A percentile compares a stretch with the other conserved stretches of the same genome.
phyloP scores from a whole-genome alignment of 1,140 invertebrate genomes.

The Drosophila bifasciata region DNA sequence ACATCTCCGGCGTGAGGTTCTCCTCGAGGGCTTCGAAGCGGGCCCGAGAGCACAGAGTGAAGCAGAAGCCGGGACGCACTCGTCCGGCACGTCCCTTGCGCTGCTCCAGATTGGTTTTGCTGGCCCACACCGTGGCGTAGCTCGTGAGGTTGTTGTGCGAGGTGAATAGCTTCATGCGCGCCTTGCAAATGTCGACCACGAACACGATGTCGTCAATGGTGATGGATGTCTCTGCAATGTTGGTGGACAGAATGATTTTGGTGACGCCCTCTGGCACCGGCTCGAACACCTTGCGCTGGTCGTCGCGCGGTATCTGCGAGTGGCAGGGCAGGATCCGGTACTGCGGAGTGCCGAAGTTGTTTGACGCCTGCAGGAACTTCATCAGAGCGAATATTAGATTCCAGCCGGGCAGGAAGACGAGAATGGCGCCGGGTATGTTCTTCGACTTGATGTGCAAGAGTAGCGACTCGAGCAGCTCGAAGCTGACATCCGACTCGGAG shows the following conservation, averaged over 20 bases:
- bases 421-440: constrained; percentile 91
- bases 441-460: constrained; percentile 90
- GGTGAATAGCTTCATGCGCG: constrained; percentile 97
- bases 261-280: constrained; percentile 89
- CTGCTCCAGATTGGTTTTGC: constrained; percentile 95
- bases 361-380: constrained; percentile 91
- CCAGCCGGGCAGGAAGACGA: constrained; percentile 97
- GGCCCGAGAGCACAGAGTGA: constrained; percentile 92
- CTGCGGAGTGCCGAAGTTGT: constrained; percentile 87
- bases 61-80: constrained; percentile 94
- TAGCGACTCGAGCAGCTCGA: constrained; percentile 95
- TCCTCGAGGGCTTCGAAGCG: constrained; percentile 92
- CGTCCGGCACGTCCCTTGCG: constrained; percentile 95
- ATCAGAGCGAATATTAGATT: constrained; percentile 96
- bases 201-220: constrained; percentile 98
- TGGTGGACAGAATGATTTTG: constrained; percentile 94
- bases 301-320: constrained; percentile 95
- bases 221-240: constrained; percentile 97
- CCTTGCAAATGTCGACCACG: constrained; percentile 97
- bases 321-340: constrained; percentile 93
- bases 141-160: constrained; percentile 98
- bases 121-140: constrained; percentile 97
- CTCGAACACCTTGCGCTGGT: constrained; percentile 94
- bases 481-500: constrained; percentile 93
- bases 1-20: constrained; percentile 97